These are phyloP conservation scores for Chromobotia macracanthus DNA, from an alignment of 2,797 vertebrate genomes.

Conservation along the genomic window DNA sequence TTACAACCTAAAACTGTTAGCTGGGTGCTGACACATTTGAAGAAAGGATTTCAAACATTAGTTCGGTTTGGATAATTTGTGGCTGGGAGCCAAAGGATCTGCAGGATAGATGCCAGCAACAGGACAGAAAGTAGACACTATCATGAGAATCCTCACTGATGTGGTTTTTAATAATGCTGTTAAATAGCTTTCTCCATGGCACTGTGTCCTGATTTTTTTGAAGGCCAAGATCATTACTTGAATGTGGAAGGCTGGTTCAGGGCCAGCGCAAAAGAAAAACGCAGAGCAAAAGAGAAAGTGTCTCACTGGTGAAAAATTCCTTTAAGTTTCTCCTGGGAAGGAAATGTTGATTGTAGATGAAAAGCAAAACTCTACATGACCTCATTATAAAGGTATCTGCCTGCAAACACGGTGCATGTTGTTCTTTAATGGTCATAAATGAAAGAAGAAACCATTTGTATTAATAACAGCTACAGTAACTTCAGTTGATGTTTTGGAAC, in stretches of 20 bases:
- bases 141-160: slow-evolving; percentile 29
- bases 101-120: slow-evolving; percentile 42
- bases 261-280: slow-evolving; percentile 18
- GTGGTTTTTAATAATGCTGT: slow-evolving; percentile 38
- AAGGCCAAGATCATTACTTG: slow-evolving; percentile 28
- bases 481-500: not conserved
- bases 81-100: slow-evolving; percentile 45
- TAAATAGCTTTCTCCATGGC: slow-evolving; percentile 13
- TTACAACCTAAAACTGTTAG: no score
- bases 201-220: not conserved
- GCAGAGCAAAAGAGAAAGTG: slow-evolving; percentile 33
- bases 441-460: not conserved
- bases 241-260: slow-evolving; percentile 6
- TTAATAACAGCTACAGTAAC: not conserved
- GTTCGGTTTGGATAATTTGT: slow-evolving; percentile 44
- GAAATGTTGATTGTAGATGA: slow-evolving; percentile 42
- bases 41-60: slow-evolving; percentile 38
- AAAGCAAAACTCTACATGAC: slow-evolving; percentile 37
- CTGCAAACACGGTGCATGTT: slow-evolving; percentile 9
- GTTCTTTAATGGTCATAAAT: slow-evolving; percentile 1
- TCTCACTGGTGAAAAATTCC: slow-evolving; percentile 50
- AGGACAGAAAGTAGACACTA: slow-evolving; percentile 36
- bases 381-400: slow-evolving; percentile 28
- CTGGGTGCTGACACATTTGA: slow-evolving; percentile 4
- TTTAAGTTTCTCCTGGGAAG: slow-evolving; percentile 56